Conservation (phyloP, 1,140 invertebrate genomes). For the Trichonephila inaurata region DNA sequence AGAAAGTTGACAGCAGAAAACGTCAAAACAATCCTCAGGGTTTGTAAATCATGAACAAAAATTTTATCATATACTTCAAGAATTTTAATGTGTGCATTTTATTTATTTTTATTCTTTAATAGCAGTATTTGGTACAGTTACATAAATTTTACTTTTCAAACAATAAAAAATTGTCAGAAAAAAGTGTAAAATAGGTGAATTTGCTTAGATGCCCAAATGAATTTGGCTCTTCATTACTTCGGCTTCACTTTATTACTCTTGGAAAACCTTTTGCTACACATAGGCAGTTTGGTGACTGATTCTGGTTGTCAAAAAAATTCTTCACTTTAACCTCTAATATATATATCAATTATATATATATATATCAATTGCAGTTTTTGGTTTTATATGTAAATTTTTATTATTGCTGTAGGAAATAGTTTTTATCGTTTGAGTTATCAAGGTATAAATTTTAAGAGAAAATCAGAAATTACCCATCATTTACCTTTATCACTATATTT, state of each 20-base stretch:
- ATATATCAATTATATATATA: no score
- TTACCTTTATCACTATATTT: no score
- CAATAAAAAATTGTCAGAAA: background rate
- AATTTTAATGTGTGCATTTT: background rate
- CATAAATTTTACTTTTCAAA: background rate
- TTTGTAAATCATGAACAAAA: background rate
- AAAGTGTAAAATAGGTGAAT: background rate
- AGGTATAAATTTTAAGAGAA: no score
- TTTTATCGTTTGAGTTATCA: no score
- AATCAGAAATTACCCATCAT: no score
- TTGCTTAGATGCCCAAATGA: background rate
- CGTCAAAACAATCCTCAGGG: conserved; percentile 1
- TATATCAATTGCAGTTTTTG: no score
- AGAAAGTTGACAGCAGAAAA: conserved; percentile 4
- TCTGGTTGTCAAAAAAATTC: no score
- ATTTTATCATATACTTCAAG: background rate
- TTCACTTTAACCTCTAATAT: no score
- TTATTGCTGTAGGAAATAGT: no score
- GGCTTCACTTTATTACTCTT: background rate
- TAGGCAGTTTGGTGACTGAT: no score
- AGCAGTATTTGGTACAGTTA: background rate
- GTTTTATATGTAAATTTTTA: no score
- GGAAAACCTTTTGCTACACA: background rate
- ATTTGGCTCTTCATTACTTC: no score
- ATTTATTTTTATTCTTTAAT: background rate